Base-by-base conservation (phyloP, 2,113 vertebrate genomes). In the Menidia beryllina region DNA sequence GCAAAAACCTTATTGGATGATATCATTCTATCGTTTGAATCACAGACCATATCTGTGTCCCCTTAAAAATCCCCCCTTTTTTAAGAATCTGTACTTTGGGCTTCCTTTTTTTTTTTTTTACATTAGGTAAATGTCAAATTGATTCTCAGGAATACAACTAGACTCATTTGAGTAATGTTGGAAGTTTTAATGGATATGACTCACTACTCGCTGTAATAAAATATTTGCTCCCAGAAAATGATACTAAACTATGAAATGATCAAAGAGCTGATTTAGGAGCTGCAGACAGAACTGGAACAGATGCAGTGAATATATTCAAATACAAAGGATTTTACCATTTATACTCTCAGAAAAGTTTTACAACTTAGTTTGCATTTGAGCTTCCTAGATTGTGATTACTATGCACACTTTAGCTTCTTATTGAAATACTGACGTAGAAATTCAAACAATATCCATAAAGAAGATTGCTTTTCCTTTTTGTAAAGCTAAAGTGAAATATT, bases 1-100 rank as follows among this genome's bases (percentile, higher is more conserved):
- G 59, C 56, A 57, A 38, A 79, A 79, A 60, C 17, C 48, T 65
- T 55, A 83, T 83, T 83, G 81, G 79, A 75, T 24, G 57, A 25
- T 38, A 12, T 67, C 34, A n/a, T n/a, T n/a, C n/a, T n/a, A n/a
- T n/a, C n/a, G n/a, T n/a, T n/a, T 36, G 47, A 59, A 13, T 74
- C 56, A 17, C 17, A 15, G 3, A 60, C 25, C 57, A 20, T 39
- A 5, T 2, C 24, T 55, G 59, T 38, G 27, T 54, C 19, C n/a
- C n/a, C n/a, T n/a, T n/a, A n/a, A n/a, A n/a, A n/a, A n/a, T n/a
- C n/a, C n/a, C n/a, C n/a, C n/a, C n/a, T 19, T 15, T 8, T 26
- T 4, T 7, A 27, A 15, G 5, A 24, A 27, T 38, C 3, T 59
- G 25, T 58, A 49, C 8, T 50, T 47, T 45, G 11, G 63, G 13